Conservation (phyloP, 1,140 invertebrate species). For the Bombus sylvicola region DNA sequence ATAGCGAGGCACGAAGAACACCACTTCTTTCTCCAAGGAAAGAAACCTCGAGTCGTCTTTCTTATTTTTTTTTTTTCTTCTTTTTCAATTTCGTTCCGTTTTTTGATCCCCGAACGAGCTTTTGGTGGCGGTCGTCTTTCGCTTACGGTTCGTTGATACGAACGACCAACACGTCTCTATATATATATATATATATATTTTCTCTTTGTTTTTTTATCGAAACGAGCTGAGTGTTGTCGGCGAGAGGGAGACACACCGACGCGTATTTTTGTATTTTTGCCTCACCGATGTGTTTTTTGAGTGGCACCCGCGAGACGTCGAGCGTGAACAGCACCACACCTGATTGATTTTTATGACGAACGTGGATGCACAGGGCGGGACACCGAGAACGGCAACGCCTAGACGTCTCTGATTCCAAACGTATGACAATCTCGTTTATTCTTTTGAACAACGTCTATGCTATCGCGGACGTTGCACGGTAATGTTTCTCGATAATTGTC, state of each 20-base stretch:
- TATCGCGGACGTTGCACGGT: no score
- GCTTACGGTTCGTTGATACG: constrained; percentile 68
- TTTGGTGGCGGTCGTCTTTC: constrained; percentile 80
- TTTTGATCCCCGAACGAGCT: constrained; percentile 66
- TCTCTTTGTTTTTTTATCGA: constrained; percentile 47
- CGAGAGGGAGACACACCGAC: constrained; percentile 69
- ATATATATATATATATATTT: constrained; percentile 38
- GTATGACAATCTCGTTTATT: not conserved
- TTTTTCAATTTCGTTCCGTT: constrained; percentile 16
- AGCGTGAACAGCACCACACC: constrained; percentile 74
- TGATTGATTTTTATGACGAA: constrained; percentile 48
- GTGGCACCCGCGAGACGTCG: constrained; percentile 78
- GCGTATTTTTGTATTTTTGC: constrained; percentile 80
- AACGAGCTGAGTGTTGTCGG: constrained; percentile 46
- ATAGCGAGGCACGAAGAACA: not conserved
- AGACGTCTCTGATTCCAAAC: not conserved
- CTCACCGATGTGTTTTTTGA: constrained; percentile 80
- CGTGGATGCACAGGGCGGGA: not conserved
- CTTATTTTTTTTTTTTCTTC: not conserved
- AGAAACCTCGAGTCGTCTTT: not conserved
- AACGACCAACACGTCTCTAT: constrained; percentile 38
- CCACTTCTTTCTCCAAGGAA: no score
- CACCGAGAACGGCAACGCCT: not conserved
- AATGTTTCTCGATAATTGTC: no score
- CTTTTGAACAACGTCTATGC: no score